phyloP scores from a whole-genome alignment of 2,888 invertebrate genomes.

The Cerastis leucographa region DNA sequence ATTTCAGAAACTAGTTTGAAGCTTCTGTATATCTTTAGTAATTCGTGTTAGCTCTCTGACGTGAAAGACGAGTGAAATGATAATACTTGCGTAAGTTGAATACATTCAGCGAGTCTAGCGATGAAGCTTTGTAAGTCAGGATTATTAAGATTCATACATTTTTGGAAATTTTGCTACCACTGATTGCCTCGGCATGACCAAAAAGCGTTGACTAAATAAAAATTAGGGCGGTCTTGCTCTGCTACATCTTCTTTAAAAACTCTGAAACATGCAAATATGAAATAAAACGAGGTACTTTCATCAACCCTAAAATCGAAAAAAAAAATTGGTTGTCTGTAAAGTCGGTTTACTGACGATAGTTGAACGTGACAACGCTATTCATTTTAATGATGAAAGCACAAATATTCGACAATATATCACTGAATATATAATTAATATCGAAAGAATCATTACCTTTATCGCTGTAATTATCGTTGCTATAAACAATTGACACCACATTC shows the following conservation, averaged over 20 bases:
- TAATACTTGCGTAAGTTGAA: neutral
- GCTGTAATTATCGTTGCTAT: too few relatives aligned
- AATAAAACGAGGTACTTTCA: neutral
- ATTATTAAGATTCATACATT: neutral
- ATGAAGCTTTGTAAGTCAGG: neutral
- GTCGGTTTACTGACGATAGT: too few relatives aligned
- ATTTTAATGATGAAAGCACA: too few relatives aligned
- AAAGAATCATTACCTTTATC: too few relatives aligned
- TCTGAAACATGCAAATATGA: neutral
- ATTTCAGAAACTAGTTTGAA: constrained; percentile 18
- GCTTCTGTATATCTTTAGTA: neutral
- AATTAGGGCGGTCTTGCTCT: neutral
- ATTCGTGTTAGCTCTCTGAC: neutral
- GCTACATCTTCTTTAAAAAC: neutral
- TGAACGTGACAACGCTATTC: too few relatives aligned
- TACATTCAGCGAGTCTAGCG: neutral
- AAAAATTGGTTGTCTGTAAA: too few relatives aligned
- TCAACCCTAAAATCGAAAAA: neutral
- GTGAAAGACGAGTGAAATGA: neutral
- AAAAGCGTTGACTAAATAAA: neutral
- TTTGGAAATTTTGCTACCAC: neutral
- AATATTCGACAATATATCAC: too few relatives aligned
- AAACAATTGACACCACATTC: too few relatives aligned
- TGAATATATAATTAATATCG: too few relatives aligned
- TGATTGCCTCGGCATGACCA: neutral